phyloP scores from a whole-genome alignment of 2,888 invertebrate genomes.

The Troides helena region DNA sequence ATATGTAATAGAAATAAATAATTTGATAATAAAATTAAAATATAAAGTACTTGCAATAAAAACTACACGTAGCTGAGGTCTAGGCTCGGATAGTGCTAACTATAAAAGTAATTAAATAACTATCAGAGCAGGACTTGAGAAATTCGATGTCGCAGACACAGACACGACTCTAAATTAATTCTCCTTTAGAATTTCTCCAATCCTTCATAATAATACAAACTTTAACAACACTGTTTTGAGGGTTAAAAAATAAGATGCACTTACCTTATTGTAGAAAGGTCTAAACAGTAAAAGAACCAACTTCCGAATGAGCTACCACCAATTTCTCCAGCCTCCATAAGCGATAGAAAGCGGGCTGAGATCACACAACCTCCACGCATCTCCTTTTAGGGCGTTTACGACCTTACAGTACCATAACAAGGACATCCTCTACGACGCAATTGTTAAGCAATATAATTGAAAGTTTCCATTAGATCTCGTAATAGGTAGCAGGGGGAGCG shows the following conservation, averaged over 20 bases:
- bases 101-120: too few relatives aligned
- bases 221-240: background rate
- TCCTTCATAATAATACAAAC: background rate
- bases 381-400: slow-evolving; percentile 12
- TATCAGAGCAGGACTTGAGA: too few relatives aligned
- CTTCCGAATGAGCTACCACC: slow-evolving; percentile 21
- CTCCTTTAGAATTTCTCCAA: too few relatives aligned
- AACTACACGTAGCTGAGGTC: too few relatives aligned
- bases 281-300: slow-evolving; percentile 12
- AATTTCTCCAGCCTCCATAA: slow-evolving; percentile 9
- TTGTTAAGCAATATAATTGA: slow-evolving; percentile 19
- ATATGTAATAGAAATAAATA: too few relatives aligned
- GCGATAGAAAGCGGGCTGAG: slow-evolving; percentile 24
- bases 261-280: background rate
- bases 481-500: too few relatives aligned
- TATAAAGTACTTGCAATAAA: too few relatives aligned
- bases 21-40: too few relatives aligned
- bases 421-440: slow-evolving; percentile 16
- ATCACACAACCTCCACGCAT: slow-evolving; percentile 7
- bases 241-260: background rate
- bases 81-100: too few relatives aligned
- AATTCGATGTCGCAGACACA: too few relatives aligned
- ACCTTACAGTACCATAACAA: slow-evolving; percentile 22
- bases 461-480: background rate
- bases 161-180: too few relatives aligned